Base-by-base conservation (phyloP, 2,888 invertebrate genomes). In the Malthinus flaveolus region DNA sequence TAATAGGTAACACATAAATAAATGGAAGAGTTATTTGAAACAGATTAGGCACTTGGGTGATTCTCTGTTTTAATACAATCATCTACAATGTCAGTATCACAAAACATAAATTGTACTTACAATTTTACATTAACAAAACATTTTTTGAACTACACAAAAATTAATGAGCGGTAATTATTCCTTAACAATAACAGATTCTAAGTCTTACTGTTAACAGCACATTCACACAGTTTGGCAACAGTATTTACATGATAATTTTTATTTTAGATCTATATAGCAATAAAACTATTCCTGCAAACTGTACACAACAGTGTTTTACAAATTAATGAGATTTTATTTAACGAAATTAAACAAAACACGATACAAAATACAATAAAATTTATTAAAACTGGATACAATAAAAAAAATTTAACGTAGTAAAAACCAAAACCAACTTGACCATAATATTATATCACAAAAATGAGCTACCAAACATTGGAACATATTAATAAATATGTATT, bases 331-430 rank as follows among this genome's bases (percentile, higher is more conserved):
- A 49, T 35, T 12, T 60, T 36, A 39, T 49, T 44, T 42, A 45
- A 57, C 50, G 42, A 55, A 36, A 51, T 37, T 42, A 61, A 35
- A 39, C 32, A 44, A 60, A 36, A 10, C 33, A 3, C 33, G 49
- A 34, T 44, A 44, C n/a, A 45, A 32, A 44, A 42, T 50, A 51
- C 56, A 49, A 50, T 64, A 66, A 64, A 67, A 61, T 57, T 60
- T 64, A 63, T 69, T 69, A 69, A 64, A 67, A 68, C 68, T 64
- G 65, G 61, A 59, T 55, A 57, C 47, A 61, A 64, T 23, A 23
- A 64, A 53, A 64, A 61, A 53, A 65, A 44, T 59, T n/a, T 62
- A 55, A 60, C 61, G 53, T 12, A 32, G 47, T 32, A 60, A 37
- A 52, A 59, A 59, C 45, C 56, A 61, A 65, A 64, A 66, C 66